A percentile compares a stretch with the other conserved stretches of the same genome.
Conservation (phyloP, 2,113 vertebrate genomes). For the Sinosuthora webbiana region DNA sequence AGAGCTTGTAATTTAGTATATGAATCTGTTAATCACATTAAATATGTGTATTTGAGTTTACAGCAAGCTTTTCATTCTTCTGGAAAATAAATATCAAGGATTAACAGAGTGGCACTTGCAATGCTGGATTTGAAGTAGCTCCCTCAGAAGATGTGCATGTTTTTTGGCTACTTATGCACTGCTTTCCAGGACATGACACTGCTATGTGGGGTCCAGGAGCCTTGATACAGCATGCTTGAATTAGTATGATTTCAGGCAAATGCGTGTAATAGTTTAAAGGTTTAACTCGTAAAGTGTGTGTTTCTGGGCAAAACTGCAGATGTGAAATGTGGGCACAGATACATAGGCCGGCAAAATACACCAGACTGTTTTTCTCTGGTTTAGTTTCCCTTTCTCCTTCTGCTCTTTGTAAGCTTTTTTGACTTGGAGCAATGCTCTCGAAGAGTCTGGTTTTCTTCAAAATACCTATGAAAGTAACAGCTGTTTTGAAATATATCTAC, state of each 20-base stretch:
- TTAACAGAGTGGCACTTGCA: not conserved
- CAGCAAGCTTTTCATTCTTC: not conserved
- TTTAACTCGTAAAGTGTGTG: not conserved
- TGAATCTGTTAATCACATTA: not conserved
- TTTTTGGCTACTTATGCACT: not conserved
- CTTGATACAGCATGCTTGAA: not conserved
- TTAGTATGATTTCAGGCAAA: not conserved
- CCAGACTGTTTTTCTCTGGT: not conserved
- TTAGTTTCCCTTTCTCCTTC: not conserved
- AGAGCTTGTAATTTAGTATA: not conserved
- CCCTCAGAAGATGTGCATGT: rapidly evolving
- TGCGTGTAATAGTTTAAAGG: not conserved
- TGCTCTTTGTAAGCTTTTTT: not conserved
- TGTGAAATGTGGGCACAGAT: not conserved
- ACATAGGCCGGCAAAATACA: not conserved
- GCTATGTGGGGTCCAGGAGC: not conserved
- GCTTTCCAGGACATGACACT: not conserved
- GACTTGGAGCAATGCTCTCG: not conserved
- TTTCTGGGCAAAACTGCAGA: not conserved
- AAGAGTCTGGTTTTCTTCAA: not conserved
- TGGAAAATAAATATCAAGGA: not conserved
- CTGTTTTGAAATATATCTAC: not conserved
- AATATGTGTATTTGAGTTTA: not conserved
- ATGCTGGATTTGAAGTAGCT: not conserved
- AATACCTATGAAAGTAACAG: not conserved